These are phyloP conservation scores for Microctenopoma stevenorrisi DNA, from an alignment of 2,797 vertebrate genomes.

Conservation along the genomic window DNA sequence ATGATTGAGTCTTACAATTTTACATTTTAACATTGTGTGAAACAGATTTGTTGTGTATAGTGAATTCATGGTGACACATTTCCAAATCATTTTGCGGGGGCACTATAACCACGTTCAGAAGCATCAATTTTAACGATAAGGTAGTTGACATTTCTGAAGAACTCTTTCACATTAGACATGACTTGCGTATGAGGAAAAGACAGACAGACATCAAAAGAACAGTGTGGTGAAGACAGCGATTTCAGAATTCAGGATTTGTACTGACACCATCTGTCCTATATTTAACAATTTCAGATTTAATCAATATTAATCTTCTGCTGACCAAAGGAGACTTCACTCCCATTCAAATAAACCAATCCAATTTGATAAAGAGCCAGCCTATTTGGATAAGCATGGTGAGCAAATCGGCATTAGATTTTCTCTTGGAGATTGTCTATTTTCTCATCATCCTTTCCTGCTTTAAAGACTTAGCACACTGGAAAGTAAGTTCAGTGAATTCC, in stretches of 20 bases:
- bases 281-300: conserved; percentile 82
- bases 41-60: conserved; percentile 1
- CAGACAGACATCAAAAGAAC: conserved; percentile 33
- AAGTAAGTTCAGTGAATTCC: conserved; percentile 57
- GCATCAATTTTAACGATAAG: conserved; percentile 9
- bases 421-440: conserved; percentile 66
- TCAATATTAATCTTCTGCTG: conserved; percentile 76
- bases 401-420: conserved; percentile 64
- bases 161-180: conserved; percentile 19
- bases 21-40: neutral
- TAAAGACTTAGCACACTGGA: conserved; percentile 40
- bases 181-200: conserved; percentile 30
- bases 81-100: neutral
- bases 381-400: conserved; percentile 69
- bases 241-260: conserved; percentile 68
- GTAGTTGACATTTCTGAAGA: neutral
- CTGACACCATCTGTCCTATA: conserved; percentile 68
- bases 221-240: conserved; percentile 32
- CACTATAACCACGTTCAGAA: neutral
- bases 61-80: neutral
- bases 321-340: conserved; percentile 71
- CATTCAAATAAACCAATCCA: conserved; percentile 77
- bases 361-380: conserved; percentile 75
- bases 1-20: conserved; percentile 11
- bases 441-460: conserved; percentile 65